Base-by-base conservation (phyloP, 2,888 invertebrate genomes). In the Bembecia ichneumoniformis region DNA sequence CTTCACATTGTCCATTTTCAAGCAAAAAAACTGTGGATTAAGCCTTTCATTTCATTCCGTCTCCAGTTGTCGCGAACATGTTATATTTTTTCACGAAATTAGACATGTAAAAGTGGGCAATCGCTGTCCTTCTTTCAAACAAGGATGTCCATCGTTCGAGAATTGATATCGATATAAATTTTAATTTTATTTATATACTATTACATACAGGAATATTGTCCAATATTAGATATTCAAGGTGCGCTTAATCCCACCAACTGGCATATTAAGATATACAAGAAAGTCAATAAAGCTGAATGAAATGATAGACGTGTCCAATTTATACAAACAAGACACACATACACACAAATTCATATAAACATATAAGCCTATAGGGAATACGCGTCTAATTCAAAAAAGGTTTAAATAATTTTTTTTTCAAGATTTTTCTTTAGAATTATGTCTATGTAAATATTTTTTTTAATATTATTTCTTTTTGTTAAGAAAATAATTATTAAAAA, bases 81-180 rank as follows among this genome's bases (percentile, higher is more conserved):
- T 54, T 74, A 28, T 28, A 28, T 28, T 75, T 78, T 79, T 74
- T 62, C 61, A 55, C 54, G 51, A 66, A 77, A 80, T 78, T 79
- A 77, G 75, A 68, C 74, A 76, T 77, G 76, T 78, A 81, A 82
- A 81, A 81, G 77, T 81, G 71, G 74, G 75, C 71, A 70, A 77
- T 40, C 40, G 11, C 40, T 40, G 40, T n/a, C 28, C 28, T 28
- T 28, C 28, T 7, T 28, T 28, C 9, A 28, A 28, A 28, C 9
- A 28, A 28, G 28, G 28, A 28, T 28, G 28, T 4, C 28, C 28
- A 28, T 4, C 28, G 28, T 28, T 28, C 9, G 17, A 16, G 13
- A 9, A 16, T 16, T 13, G 44, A 45, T 40, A 40, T 40, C 40
- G n/a, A 40, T 40, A 40, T 13, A n/a, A 40, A 1, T n/a, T 40